Base-by-base conservation (phyloP, 2,888 invertebrate genomes). In the Drosophila peninsularis region DNA sequence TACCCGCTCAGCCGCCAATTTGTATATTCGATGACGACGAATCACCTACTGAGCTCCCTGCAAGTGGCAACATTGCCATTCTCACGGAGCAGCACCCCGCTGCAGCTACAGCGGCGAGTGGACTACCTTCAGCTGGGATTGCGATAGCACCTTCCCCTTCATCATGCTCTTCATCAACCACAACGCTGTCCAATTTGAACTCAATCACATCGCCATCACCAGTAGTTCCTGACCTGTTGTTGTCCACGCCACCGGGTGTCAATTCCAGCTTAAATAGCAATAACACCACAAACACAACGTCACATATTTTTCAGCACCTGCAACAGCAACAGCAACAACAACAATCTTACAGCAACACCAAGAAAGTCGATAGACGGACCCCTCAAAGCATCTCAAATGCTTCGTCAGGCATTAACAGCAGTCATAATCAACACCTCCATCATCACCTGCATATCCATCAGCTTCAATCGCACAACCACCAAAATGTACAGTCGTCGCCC, bases 11-110 rank as follows among this genome's bases (percentile, higher is more conserved):
- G 80, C 92, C 92, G 71, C 92, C 92, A 61, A 90, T 90, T 58
- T 92, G 91, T 70, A 91, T 92, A 78, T 92, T 92, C 76, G 92
- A 92, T 80, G 92, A 92, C 90, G 91, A 91, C 54, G 92, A 92
- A 61, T 90, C 92, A 52, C 90, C 92, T 53, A 87, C 91, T 61
- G 92, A 91, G 49, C 71, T 85, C 50, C 82, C 82, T 9, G 69
- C 83, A 14, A 73, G 75, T 39, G 85, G 80, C 45, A 84, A 82
- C 65, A 80, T 88, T 75, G 82, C 78, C 19, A 77, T 90, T 71
- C 82, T 91, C 67, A 78, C 88, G 6, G 90, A 90, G 53, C 83
- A 85, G 63, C 42, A 75, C 34, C 67, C 17, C 17, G 45, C 36
- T 14, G 17, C 56, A 10, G 68, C 66, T 37, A 64, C 74, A 58